Base-by-base conservation (phyloP, 35 echinoderm and acorn worm genomes). In the Hemicentrotus pulcherrimus region DNA sequence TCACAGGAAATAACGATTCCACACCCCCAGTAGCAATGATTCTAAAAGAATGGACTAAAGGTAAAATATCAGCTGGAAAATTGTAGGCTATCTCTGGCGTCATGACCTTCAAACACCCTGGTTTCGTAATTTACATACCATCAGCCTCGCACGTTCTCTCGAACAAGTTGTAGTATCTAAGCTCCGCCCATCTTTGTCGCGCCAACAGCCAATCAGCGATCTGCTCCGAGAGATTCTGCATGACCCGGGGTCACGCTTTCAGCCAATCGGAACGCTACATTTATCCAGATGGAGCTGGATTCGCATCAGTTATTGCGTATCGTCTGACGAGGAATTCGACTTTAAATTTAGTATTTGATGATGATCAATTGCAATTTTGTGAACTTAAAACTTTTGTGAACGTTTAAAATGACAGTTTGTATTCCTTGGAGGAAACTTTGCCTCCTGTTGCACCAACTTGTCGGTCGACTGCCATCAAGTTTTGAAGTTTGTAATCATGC, bases 101-200 rank as follows among this genome's bases (percentile, higher is more conserved):
- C 65, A 78, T 78, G 65, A 78, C 65, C 65, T 78, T 78, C 65
- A 78, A 58, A n/a, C 65, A n/a, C 65, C 65, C n/a, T 78, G 65
- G 28, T 28, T 28, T 78, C 50, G 15, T 55, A 55, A 55, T 55
- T 55, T 15, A 55, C 50, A 12, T 15, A 55, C 50, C 15, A 2
- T 55, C 50, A 15, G 10, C 50, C 7, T 55, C 50, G 50, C 50
- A 55, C 50, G 50, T 55, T 15, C 65, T 28, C 65, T 15, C 22
- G 65, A 78, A 78, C 15, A 78, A 28, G 28, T 78, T 28, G 65
- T 78, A 78, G 65, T 78, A 78, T 22, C 65, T 4, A 78, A 78
- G 65, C 65, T n/a, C 65, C 65, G 22, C 65, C 65, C 65, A 78
- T 78, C 52, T 78, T 78, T 22, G 5, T 28, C 19, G 4, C 15